phyloP scores from a whole-genome alignment of 1,140 invertebrate species.

The Eumaeus atala region DNA sequence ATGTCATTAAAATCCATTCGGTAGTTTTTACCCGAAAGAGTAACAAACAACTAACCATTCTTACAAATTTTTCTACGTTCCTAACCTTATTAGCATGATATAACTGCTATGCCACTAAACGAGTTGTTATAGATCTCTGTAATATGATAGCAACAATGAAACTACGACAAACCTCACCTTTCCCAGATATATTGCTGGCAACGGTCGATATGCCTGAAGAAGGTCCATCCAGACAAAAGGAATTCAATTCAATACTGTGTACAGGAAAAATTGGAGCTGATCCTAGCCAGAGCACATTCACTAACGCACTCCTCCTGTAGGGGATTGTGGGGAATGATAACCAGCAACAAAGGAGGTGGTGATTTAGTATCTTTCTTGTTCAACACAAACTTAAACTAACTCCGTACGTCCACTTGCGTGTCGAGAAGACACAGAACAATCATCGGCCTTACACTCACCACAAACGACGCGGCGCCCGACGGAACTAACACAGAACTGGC shows the following conservation, averaged over 20 bases:
- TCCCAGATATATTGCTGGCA: not conserved
- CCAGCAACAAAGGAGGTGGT: not conserved
- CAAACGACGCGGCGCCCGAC: not conserved
- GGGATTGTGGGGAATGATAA: not conserved
- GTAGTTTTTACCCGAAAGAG: too few species aligned
- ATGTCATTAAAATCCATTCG: too few species aligned
- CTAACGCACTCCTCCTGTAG: too few species aligned
- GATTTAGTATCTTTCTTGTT: not conserved
- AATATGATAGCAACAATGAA: constrained; percentile 8
- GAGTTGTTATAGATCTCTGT: constrained; percentile 13
- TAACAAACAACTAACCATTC: too few species aligned
- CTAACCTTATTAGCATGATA: not conserved
- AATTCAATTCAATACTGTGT: not conserved
- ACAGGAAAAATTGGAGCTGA: not conserved
- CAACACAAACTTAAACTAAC: not conserved
- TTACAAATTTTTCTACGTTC: too few species aligned
- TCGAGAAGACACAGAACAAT: not conserved
- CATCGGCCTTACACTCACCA: constrained; percentile 1
- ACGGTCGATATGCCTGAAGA: constrained; percentile 1
- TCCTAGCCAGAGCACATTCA: not conserved
- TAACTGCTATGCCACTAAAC: constrained; percentile 5
- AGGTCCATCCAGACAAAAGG: not conserved
- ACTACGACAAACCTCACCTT: not conserved
- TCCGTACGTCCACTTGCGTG: not conserved
- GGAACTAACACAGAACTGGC: not conserved